A percentile compares a stretch with the other conserved stretches of the same genome.
Evolutionary conservation across 2,888 invertebrate species (phyloP).

Genomic region (Catocala fraxini): DNA sequence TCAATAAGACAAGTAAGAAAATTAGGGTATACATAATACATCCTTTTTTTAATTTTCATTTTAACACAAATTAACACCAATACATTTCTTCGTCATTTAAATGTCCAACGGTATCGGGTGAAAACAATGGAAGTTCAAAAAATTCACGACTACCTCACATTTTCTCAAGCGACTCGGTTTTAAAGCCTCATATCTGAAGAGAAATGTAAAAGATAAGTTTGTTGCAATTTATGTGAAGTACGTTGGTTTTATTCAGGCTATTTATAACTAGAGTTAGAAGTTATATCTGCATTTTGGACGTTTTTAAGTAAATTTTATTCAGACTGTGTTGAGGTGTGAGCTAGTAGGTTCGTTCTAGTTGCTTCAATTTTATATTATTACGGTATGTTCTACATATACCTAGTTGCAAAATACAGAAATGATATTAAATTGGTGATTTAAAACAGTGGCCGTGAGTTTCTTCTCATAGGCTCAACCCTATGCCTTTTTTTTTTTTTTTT

Average conservation of each 20-base stretch:
- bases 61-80: too few relatives aligned
- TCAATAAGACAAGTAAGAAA: too few relatives aligned
- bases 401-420: too few relatives aligned
- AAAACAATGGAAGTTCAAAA: slow-evolving; percentile 33
- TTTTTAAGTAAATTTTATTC: not conserved
- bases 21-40: too few relatives aligned
- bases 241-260: slow-evolving; percentile 34
- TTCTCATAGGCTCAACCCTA: too few relatives aligned
- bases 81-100: too few relatives aligned
- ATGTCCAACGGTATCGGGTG: slow-evolving; percentile 12
- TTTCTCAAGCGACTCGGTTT: slow-evolving; percentile 32
- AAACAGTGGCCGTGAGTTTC: too few relatives aligned
- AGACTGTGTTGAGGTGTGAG: not conserved
- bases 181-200: slow-evolving; percentile 41
- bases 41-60: too few relatives aligned
- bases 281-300: slow-evolving; percentile 17
- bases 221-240: slow-evolving; percentile 44
- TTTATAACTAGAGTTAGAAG: slow-evolving; percentile 30
- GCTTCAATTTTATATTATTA: not conserved
- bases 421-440: too few relatives aligned
- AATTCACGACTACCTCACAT: slow-evolving; percentile 15
- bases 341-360: not conserved
- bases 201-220: slow-evolving; percentile 48
- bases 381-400: not conserved
- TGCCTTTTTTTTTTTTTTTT: too few relatives aligned